Conservation (phyloP, 2,888 invertebrate species). For the Melinaea marsaeus region DNA sequence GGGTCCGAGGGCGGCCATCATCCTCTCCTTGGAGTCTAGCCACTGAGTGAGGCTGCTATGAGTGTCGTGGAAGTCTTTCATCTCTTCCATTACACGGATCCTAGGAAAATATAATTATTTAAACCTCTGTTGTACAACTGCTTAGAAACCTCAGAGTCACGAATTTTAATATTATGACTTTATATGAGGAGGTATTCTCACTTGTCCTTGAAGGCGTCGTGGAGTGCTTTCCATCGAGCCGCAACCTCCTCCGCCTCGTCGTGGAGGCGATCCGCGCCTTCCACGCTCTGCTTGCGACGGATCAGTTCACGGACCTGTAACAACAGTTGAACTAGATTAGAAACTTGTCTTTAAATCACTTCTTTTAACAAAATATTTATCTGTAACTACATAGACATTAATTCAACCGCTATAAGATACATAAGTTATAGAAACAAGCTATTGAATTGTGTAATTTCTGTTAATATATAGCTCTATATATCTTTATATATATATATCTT, state of each 20-base stretch:
- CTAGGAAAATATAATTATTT: constrained; percentile 41
- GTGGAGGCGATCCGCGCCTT: constrained; percentile 90
- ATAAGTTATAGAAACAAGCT: no score
- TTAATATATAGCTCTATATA: no score
- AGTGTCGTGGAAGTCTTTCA: constrained; percentile 94
- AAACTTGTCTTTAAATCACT: no score
- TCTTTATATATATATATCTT: no score
- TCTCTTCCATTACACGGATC: constrained; percentile 87
- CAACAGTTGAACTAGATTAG: not conserved
- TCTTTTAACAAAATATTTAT: no score
- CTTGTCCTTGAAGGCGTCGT: constrained; percentile 87
- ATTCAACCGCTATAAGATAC: no score
- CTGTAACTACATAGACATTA: no score
- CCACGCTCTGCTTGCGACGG: constrained; percentile 88
- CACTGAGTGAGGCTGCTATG: constrained; percentile 90
- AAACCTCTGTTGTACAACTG: not conserved
- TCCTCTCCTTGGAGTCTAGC: constrained; percentile 95
- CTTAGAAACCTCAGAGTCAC: not conserved
- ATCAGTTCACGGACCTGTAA: constrained; percentile 87
- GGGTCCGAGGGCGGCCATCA: constrained; percentile 96
- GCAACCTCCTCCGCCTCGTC: constrained; percentile 90
- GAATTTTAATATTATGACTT: not conserved
- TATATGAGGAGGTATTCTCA: constrained; percentile 40
- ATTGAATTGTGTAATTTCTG: no score
- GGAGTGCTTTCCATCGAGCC: constrained; percentile 90